These are phyloP conservation scores for Bibio marci DNA, from an alignment of 2,888 invertebrate genomes.

Conservation along the genomic window DNA sequence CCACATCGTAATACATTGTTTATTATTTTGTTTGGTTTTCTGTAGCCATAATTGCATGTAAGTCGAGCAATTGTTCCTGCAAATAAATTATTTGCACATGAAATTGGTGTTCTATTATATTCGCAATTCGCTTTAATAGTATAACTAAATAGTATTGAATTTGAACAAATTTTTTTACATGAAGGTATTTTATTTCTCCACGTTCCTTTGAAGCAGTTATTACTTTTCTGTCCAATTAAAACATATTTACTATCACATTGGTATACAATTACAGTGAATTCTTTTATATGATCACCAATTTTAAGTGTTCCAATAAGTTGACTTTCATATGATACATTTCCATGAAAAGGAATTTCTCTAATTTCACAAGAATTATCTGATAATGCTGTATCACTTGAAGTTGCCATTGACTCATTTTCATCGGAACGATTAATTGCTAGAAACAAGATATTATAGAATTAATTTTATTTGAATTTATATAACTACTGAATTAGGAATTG, in stretches of 20 bases:
- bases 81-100: slow-evolving; percentile 8
- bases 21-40: slow-evolving; percentile 1
- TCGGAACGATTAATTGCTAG: no score
- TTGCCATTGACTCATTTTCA: no score
- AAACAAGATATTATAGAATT: no score
- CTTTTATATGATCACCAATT: background rate
- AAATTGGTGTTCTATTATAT: slow-evolving; percentile 4
- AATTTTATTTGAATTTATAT: no score
- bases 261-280: background rate
- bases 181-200: background rate
- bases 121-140: slow-evolving; percentile 7
- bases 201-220: slow-evolving; percentile 1
- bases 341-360: background rate
- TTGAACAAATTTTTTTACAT: slow-evolving; percentile 1
- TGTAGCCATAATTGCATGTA: slow-evolving; percentile 9
- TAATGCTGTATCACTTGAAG: background rate
- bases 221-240: background rate
- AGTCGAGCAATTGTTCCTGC: slow-evolving; percentile 11
- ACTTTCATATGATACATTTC: background rate
- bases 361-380: background rate
- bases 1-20: slow-evolving; percentile 11
- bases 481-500: no score
- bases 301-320: background rate
- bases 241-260: slow-evolving; percentile 1
- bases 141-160: background rate